Evolutionary conservation across 2,797 vertebrate genomes (phyloP), one percentile per base, ranked within the genome.

Genomic region (Fratercula arctica): DNA sequence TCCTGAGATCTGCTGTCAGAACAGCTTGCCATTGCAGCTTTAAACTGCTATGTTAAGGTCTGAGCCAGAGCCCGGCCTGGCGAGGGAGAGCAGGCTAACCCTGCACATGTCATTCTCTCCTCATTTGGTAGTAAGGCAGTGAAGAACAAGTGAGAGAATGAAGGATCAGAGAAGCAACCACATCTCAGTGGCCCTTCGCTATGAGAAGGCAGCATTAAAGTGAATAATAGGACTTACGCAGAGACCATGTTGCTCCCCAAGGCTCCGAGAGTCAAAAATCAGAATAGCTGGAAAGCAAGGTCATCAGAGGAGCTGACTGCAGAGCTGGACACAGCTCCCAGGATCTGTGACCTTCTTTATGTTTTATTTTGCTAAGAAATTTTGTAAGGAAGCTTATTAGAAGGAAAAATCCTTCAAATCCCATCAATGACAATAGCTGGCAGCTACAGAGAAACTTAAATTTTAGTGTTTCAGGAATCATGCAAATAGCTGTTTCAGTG

Each of bases 351-450:
- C 20, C 72, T 75, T 26, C 72, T 89, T 66, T 51, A 19, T 82
- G 20, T 43, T 90, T 82, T 86, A 15, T 26, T 66, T 86, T 88
- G 46, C 48, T 85, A 54, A 90, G 41, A 70, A 73, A 63, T 91
- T 68, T 68, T 63, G 16, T 61, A 67, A 81, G 16, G n/a, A 87
- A 90, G 16, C 51, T 80, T 94, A 82, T 73, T 88, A 86, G 46
- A 74, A 69, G 37, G 6, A 37, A 69, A 89, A 84, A 53, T 9
- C 39, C 28, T 80, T 78, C 26, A 45, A 50, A 85, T 72, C 46
- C 85, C 10, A 18, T 79, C 63, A 74, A 45, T 90, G 83, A 63
- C 91, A 87, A 86, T 85, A 85, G 85, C 89, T 93, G 77, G 61
- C 70, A 95, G 89, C 87, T 79, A 84, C 51, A 67, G 16, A 56